Percentiles rank a stretch among this genome's conserved stretches.
Evolutionary conservation across 1,140 invertebrate genomes (phyloP).

Genomic region (Caenorhabditis brenneri): DNA sequence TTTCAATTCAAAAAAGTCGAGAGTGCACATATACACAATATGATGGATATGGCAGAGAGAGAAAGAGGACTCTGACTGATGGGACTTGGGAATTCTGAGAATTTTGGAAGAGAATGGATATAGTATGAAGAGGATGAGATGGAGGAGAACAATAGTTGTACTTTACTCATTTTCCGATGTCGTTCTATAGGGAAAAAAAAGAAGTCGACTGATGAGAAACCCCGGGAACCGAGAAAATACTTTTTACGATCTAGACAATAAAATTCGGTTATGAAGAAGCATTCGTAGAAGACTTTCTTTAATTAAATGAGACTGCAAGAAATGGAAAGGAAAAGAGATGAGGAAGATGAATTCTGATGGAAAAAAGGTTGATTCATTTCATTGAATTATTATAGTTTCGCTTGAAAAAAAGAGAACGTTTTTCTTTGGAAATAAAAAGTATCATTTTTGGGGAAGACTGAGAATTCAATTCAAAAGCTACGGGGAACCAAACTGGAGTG

Average conservation of each 20-base stretch:
- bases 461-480: too few relatives aligned
- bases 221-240: background rate
- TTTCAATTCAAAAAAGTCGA: conserved; percentile 28
- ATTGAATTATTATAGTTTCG: too few relatives aligned
- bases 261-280: conserved; percentile 36
- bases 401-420: too few relatives aligned
- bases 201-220: background rate
- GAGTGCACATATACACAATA: background rate
- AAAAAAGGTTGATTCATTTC: background rate
- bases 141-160: background rate
- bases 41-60: conserved; percentile 34
- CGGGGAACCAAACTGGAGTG: too few relatives aligned
- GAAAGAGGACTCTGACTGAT: conserved; percentile 21
- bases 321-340: background rate
- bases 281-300: background rate
- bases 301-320: background rate
- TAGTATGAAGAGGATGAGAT: background rate
- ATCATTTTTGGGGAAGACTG: too few relatives aligned
- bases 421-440: too few relatives aligned
- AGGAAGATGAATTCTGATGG: background rate
- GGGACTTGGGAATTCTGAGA: conserved; percentile 30
- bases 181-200: background rate
- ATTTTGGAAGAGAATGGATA: background rate
- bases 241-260: conserved; percentile 14
- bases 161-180: background rate